A percentile compares a stretch with the other conserved stretches of the same genome.
Evolutionary conservation across 2,888 invertebrate genomes (phyloP).

Genomic region (Tromatobia lineatoria): DNA sequence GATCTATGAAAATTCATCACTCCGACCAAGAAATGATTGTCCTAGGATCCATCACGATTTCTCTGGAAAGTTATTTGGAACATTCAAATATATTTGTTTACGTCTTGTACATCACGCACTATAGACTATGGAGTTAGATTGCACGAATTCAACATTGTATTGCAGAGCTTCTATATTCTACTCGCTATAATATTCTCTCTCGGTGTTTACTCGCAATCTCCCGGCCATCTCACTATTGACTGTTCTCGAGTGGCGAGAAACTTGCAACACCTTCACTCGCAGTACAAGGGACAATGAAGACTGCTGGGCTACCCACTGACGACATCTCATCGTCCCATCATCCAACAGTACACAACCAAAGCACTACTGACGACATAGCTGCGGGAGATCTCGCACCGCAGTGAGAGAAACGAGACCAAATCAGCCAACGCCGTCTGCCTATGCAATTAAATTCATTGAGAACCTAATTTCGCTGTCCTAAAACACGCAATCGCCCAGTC

Average conservation of each 20-base stretch:
- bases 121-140: not conserved
- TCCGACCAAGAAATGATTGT: not conserved
- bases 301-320: slow-evolving; percentile 49
- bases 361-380: not conserved
- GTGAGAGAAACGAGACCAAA: slow-evolving; percentile 1
- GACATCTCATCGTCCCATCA: slow-evolving; percentile 67
- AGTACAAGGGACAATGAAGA: slow-evolving; percentile 5
- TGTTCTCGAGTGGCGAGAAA: slow-evolving; percentile 68
- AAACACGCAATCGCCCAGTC: not conserved
- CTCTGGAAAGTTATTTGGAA: not conserved
- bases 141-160: not conserved
- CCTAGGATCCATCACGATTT: not conserved
- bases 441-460: slow-evolving; percentile 77
- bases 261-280: slow-evolving; percentile 38
- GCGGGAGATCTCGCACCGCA: slow-evolving; percentile 40
- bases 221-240: slow-evolving; percentile 66
- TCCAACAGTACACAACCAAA: slow-evolving; percentile 48
- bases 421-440: slow-evolving; percentile 53
- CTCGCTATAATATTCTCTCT: slow-evolving; percentile 7
- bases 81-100: slow-evolving; percentile 1
- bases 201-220: slow-evolving; percentile 40
- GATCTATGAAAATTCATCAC: no score
- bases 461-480: slow-evolving; percentile 74
- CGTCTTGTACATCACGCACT: not conserved
- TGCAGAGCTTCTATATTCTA: not conserved